phyloP scores from a whole-genome alignment of 2,113 vertebrate genomes.

The Menura novaehollandiae region DNA sequence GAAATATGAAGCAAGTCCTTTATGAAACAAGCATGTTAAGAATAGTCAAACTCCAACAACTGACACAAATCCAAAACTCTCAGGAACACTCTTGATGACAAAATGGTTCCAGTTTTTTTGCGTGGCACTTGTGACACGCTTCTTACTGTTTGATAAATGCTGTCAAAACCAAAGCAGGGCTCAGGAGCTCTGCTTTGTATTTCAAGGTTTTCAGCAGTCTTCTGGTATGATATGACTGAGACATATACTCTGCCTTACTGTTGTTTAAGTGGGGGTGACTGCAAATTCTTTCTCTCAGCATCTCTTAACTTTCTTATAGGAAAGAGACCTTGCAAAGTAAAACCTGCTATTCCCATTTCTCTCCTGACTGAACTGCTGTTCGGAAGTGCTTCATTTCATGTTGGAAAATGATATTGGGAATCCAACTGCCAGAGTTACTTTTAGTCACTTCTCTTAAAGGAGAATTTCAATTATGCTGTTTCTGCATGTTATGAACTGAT shows the following conservation, averaged over 20 bases:
- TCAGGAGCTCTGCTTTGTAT: background rate
- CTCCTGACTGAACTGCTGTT: background rate
- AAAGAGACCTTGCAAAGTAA: background rate
- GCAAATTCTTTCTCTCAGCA: background rate
- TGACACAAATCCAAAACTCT: background rate
- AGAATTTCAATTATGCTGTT: background rate
- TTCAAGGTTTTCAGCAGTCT: background rate
- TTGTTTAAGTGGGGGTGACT: background rate
- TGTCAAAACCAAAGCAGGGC: background rate
- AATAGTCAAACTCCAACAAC: background rate
- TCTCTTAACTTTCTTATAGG: background rate
- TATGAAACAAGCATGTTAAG: background rate
- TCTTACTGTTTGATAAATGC: background rate
- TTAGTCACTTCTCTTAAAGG: background rate
- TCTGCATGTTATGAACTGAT: background rate
- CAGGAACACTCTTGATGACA: background rate
- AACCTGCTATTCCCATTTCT: background rate
- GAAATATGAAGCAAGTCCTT: background rate
- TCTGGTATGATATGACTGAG: background rate
- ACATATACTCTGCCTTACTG: background rate
- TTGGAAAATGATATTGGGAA: background rate
- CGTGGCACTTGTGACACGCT: rapidly evolving
- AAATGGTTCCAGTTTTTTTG: background rate
- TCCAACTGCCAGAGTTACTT: rapidly evolving
- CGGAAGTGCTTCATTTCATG: background rate